phyloP scores from a whole-genome alignment of 2,888 invertebrate genomes.

The Calameuta filiformis region DNA sequence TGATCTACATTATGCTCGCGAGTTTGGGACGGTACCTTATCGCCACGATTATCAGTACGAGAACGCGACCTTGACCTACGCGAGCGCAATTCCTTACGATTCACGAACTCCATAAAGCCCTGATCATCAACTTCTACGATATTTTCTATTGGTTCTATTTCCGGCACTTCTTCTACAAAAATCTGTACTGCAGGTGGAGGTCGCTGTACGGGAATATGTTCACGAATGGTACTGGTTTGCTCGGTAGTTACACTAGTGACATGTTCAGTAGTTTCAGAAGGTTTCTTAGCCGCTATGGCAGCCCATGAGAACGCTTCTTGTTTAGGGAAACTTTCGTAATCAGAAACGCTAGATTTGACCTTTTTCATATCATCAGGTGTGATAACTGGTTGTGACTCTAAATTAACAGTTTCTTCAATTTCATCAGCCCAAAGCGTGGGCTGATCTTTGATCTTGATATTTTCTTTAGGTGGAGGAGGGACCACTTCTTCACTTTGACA shows the following conservation, averaged over 20 bases:
- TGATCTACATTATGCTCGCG: not conserved
- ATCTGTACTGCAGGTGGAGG: conserved; percentile 47
- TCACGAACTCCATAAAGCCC: conserved; percentile 68
- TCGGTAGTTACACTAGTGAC: conserved; percentile 1
- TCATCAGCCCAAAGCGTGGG: conserved; percentile 27
- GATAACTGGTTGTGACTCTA: not conserved
- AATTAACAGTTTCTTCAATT: conserved; percentile 21
- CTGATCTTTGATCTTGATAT: not conserved
- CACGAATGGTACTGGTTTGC: conserved; percentile 12
- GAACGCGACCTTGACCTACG: conserved; percentile 63
- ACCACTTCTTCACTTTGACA: not conserved
- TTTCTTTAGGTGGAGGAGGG: not conserved
- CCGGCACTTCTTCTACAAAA: conserved; percentile 48
- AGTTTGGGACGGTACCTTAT: conserved; percentile 3
- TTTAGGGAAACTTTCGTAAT: conserved; percentile 4
- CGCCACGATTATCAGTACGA: conserved; percentile 40
- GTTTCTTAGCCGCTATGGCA: conserved; percentile 46
- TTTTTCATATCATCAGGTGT: not conserved
- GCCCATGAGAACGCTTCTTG: conserved; percentile 45
- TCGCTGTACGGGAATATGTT: conserved; percentile 22
- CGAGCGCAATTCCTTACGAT: conserved; percentile 64
- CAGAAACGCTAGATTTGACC: conserved; percentile 1
- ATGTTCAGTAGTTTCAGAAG: conserved; percentile 27
- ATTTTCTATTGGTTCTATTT: conserved; percentile 52
- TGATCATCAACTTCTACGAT: conserved; percentile 60